Base-by-base conservation (phyloP, 1,140 invertebrate genomes). In the Brachionus calyciflorus region DNA sequence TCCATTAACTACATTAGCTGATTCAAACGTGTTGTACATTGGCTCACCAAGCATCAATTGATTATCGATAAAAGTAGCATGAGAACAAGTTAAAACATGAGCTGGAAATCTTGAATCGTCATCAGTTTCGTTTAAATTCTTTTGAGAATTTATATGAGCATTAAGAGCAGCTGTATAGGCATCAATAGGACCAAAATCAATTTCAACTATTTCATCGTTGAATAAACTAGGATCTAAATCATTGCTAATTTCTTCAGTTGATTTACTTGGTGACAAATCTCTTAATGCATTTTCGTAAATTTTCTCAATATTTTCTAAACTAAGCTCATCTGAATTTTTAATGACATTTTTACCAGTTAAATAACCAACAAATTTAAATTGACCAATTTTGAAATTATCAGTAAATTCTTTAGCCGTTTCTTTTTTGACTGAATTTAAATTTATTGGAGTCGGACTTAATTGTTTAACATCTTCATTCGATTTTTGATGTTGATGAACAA, bases 1-100 rank as follows among this genome's bases (percentile, higher is more conserved):
- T 12, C 65, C 48, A 51, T 51, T 51, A 2, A 19, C 46, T 30
- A 37, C 48, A n/a, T 41, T 21, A 33, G 24, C 51, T 4, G 7
- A 30, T 9, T 49, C 69, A 51, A 33, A 40, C 1, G 44, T 49
- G 12, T 73, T 55, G 33, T 73, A 73, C 40, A 44, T 65, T 10
- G 60, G 37, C 19, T 55, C 69, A 14, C 69, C 69, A 2, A 73
- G 26, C 14, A 73, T 19, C 46, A 73, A 51, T 28, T 73, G 69
- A 37, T 73, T 73, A 30, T 73, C 69, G 7, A 73, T 41, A 51
- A 73, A 73, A 37, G 37, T 73, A 9, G 69, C 46, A 33, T 73
- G 46, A 14, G 30, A 40, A 19, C 30, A 73, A 1, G 69, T 33
- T 19, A 73, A 37, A 33, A 73, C 69, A 73, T 73, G 69, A 17